Evolutionary conservation across 2,888 invertebrate species (phyloP), one percentile per base, ranked within the genome.

Genomic region (Sepioteuthis lessoniana): DNA sequence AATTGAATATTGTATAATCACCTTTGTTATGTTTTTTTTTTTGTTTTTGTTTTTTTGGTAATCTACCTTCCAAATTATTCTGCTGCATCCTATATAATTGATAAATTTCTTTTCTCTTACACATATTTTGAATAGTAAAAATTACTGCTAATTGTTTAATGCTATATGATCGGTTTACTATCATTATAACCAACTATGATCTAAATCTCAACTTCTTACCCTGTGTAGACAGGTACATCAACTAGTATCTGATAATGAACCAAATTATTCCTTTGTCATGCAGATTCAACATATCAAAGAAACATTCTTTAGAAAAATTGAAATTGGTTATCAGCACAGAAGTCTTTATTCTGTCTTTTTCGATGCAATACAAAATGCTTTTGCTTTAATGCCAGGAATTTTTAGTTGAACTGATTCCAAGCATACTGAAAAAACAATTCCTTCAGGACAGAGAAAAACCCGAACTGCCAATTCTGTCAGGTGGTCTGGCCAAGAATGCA

Each of bases 401-500:
- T 42, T 35, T 13, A n/a, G 76, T 76, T 76, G 76, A 76, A 76
- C 76, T 2, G n/a, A 76, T 76, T 76, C 76, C 76, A 76, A 76
- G 76, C 13, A 35, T 19, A 16, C 76, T 16, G n/a, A 76, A 76
- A 76, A 76, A n/a, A 76, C n/a, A 19, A 76, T 76, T 76, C 76
- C n/a, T 76, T 7, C 16, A n/a, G 35, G 35, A n/a, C 19, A n/a
- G n/a, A 76, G 76, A 76, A n/a, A 76, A 76, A 76, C 76, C n/a
- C 76, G 3, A 76, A 76, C n/a, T 76, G 76, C 76, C 76, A 76
- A 76, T 76, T 76, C 76, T 76, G 76, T n/a, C 76, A 76, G n/a
- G 76, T 76, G 76, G 35, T 76, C n/a, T 76, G n/a, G 76, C 76
- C 76, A 76, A 76, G n/a, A 76, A 76, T 76, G n/a, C 76, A 76